Evolutionary conservation across 2,888 invertebrate species (phyloP).

Genomic region (Eudasyphora cyanicolor): DNA sequence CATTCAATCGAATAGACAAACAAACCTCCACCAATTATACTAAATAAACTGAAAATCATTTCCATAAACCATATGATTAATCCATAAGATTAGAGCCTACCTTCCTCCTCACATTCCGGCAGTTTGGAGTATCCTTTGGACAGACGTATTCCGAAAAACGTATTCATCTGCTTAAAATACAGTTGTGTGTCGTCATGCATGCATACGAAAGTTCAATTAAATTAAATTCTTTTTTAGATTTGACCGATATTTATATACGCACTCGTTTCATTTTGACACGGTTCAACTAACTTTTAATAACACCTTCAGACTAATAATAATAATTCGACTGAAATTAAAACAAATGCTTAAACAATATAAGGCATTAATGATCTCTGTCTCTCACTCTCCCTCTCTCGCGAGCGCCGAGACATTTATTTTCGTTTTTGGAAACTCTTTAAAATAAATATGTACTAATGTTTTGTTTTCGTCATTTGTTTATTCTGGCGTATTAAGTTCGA

Average conservation of each 20-base stretch:
- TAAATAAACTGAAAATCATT: too few species aligned
- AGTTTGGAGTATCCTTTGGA: conserved; percentile 12
- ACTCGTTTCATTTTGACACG: not conserved
- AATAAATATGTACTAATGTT: not conserved
- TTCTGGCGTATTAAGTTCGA: not conserved
- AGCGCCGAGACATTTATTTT: not conserved
- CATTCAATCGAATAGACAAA: too few species aligned
- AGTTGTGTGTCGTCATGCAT: too few species aligned
- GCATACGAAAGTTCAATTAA: not conserved
- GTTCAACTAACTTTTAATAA: not conserved
- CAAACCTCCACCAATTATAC: too few species aligned
- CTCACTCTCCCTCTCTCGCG: too few species aligned
- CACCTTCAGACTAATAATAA: not conserved
- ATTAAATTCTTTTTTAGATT: not conserved
- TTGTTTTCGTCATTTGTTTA: not conserved
- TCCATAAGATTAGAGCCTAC: not conserved
- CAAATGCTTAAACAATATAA: not conserved
- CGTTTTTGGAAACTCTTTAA: not conserved
- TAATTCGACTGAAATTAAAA: not conserved
- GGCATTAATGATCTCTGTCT: not conserved
- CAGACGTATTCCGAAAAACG: not conserved
- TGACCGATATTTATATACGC: not conserved
- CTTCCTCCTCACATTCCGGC: conserved; percentile 14
- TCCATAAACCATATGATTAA: too few species aligned
- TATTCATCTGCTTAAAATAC: not conserved